Evolutionary conservation across 30 jellyfish, hydroid and myxozoan genomes (phyloP), one percentile per base, ranked within the genome.

Genomic region (Hydractinia symbiolongicarpus): DNA sequence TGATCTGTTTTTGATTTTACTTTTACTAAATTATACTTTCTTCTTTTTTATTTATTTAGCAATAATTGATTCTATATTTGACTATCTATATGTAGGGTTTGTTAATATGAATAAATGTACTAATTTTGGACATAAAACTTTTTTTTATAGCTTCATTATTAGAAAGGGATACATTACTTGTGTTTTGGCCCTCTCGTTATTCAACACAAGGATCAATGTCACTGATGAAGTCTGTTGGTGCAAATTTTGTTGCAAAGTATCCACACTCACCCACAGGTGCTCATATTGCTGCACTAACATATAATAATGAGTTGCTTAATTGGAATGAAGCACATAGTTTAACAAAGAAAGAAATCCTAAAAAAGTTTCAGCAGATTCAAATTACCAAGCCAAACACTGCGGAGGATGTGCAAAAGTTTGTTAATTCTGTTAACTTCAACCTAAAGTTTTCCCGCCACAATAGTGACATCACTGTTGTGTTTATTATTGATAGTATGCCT

Each of bases 291-390:
- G 87, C 61, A 5, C 13, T 79, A 54, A 16, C 87, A 8, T 67
- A 53, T 61, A 83, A 50, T 30, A 79, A 79, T 20, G 44, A 77
- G 61, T 77, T 79, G 64, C 9, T 79, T 49, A 67, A 67, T 49
- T 79, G 87, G 87, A 69, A 79, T 7, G 79, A 50, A 11, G 81
- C 87, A 49, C 83, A 66, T 61, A 66, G 61, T 53, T 64, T 68
- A 15, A 51, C 17, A 5, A 62, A 67, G 11, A 61, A 62, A 61
- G 61, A 79, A 4, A 30, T 79, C 70, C 6, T 54, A 10, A 66
- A 54, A 53, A 60, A 49, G 50, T 7, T 77, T 6, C 54, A 60
- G 60, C 30, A 77, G 54, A 9, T 77, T 55, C 73, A 60, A n/a
- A 77, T 77, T 54, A 55, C 73, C 1, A 77, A 30, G 14, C 85